Conservation (phyloP, 2,113 vertebrate species). For the Circaetus gallicus region DNA sequence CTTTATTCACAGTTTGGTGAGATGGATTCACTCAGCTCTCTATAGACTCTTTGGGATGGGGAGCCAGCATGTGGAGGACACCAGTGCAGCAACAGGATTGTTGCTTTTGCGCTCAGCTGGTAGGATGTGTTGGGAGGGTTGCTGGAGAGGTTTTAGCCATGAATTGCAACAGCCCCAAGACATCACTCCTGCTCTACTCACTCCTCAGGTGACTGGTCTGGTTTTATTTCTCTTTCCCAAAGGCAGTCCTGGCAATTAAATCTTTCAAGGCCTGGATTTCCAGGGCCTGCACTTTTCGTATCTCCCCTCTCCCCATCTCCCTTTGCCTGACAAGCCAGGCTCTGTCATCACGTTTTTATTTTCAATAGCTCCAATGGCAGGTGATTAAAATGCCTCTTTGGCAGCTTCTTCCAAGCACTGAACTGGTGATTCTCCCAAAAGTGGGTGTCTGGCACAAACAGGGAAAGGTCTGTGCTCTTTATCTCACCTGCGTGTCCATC, state of each 20-base stretch:
- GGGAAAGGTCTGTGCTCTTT: background rate
- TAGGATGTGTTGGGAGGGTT: background rate
- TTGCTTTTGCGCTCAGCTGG: background rate
- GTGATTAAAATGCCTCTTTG: background rate
- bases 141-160: background rate
- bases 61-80: background rate
- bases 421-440: background rate
- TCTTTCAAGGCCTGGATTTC: background rate
- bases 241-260: background rate
- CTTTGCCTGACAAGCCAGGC: background rate
- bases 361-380: background rate
- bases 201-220: accelerated
- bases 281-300: background rate
- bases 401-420: background rate
- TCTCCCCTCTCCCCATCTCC: background rate
- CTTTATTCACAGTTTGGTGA: background rate
- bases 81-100: background rate
- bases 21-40: background rate
- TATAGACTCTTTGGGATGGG: background rate
- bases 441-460: background rate
- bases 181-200: background rate
- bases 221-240: background rate
- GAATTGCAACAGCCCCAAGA: background rate
- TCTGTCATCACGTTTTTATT: background rate
- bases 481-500: background rate